These are phyloP conservation scores for Paragorgia papillata DNA, from an alignment of 92 coral and sea anemone genomes.

Conservation along the genomic window DNA sequence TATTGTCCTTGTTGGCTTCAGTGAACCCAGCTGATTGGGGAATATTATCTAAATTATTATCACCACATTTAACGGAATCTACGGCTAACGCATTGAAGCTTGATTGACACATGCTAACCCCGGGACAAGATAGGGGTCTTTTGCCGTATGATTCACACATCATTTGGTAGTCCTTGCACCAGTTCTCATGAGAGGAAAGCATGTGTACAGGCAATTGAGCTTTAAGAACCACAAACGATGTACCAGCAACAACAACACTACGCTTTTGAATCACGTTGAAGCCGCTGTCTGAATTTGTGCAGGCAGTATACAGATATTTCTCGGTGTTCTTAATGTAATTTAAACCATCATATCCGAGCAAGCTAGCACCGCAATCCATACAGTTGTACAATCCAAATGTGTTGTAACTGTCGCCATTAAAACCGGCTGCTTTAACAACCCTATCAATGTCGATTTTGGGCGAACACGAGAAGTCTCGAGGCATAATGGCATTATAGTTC, in stretches of 20 bases:
- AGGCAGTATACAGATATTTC: slow-evolving; percentile 8
- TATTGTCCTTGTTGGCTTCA: slow-evolving; percentile 47
- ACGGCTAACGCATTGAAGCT: slow-evolving; percentile 30
- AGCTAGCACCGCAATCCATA: background rate
- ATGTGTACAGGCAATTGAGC: slow-evolving; percentile 47
- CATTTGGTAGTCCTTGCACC: slow-evolving; percentile 62
- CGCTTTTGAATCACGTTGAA: slow-evolving; percentile 48
- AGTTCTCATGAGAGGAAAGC: slow-evolving; percentile 37
- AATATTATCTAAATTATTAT: slow-evolving; percentile 4
- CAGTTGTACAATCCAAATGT: slow-evolving; percentile 27
- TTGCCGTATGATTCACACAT: slow-evolving; percentile 67
- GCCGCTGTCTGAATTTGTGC: slow-evolving; percentile 23
- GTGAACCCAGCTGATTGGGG: slow-evolving; percentile 36
- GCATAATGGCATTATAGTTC: slow-evolving; percentile 60
- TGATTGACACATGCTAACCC: slow-evolving; percentile 13
- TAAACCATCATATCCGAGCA: background rate
- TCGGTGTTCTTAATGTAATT: background rate
- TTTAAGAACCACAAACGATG: slow-evolving; percentile 43
- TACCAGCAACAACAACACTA: slow-evolving; percentile 2
- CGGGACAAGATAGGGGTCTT: slow-evolving; percentile 60
- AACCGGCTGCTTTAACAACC: slow-evolving; percentile 5
- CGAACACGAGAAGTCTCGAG: background rate
- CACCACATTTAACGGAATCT: slow-evolving; percentile 35
- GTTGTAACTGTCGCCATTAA: slow-evolving; percentile 15
- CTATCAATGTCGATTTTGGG: background rate